These are phyloP conservation scores for Eretmocerus hayati DNA, from an alignment of 2,888 invertebrate species.

Conservation along the genomic window DNA sequence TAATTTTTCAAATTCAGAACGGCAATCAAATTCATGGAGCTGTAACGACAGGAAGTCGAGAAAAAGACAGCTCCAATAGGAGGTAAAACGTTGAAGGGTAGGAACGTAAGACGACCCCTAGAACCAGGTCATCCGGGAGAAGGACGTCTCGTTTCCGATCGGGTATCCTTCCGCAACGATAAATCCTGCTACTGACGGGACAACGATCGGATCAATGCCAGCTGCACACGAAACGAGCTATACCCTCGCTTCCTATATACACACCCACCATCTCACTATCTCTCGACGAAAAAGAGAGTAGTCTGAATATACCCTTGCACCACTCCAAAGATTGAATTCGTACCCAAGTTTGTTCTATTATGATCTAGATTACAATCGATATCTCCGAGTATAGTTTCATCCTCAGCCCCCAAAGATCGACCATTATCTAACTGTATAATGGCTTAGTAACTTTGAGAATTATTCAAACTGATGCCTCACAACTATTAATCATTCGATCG, in stretches of 20 bases:
- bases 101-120: neutral
- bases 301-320: neutral
- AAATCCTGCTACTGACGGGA: constrained; percentile 20
- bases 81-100: neutral
- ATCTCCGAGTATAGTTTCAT: neutral
- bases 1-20: too few species aligned
- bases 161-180: constrained; percentile 21
- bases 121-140: constrained; percentile 21
- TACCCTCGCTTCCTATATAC: constrained; percentile 5
- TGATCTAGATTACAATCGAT: too few species aligned
- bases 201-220: constrained; percentile 21
- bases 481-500: too few species aligned
- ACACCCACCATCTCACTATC: constrained; percentile 3
- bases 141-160: constrained; percentile 20
- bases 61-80: too few species aligned
- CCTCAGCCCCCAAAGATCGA: neutral
- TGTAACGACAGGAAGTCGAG: too few species aligned
- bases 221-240: constrained; percentile 11
- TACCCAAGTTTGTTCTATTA: constrained; percentile 3
- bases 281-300: constrained; percentile 1
- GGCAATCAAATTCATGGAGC: too few species aligned
- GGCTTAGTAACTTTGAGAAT: neutral
- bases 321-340: constrained; percentile 11
- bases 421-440: neutral
- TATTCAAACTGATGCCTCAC: too few species aligned